Percentiles rank a stretch among this genome's conserved stretches.
These are phyloP conservation scores for Actinopyga echinites DNA, from an alignment of 53 echinoderm and acorn worm genomes.

Conservation along the genomic window DNA sequence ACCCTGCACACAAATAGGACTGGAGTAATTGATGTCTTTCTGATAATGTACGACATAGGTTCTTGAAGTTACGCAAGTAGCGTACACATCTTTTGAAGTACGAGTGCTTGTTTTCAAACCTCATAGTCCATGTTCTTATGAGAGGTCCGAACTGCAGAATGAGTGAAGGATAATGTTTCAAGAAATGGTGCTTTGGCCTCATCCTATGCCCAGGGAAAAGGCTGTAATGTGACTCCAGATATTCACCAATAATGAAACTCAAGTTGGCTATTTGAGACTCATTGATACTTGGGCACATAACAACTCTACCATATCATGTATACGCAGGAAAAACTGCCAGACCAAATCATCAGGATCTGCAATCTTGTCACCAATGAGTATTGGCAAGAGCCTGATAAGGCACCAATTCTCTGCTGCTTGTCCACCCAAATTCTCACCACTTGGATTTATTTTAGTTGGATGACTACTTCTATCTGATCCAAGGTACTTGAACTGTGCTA, in stretches of 20 bases:
- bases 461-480: constrained; percentile 51
- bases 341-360: constrained; percentile 34
- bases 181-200: background rate
- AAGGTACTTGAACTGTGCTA: constrained; percentile 37
- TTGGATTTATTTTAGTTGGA: constrained; percentile 43
- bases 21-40: background rate
- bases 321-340: constrained; percentile 43
- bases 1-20: background rate
- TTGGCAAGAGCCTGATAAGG: constrained; percentile 44
- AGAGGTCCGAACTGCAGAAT: background rate
- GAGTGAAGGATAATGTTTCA: background rate
- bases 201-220: constrained; percentile 47
- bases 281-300: constrained; percentile 42
- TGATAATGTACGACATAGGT: background rate
- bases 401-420: constrained; percentile 71
- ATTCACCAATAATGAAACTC: constrained; percentile 30
- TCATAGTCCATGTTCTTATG: background rate
- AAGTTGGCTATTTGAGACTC: constrained; percentile 48
- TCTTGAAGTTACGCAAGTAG: background rate
- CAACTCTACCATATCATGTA: constrained; percentile 41
- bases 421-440: constrained; percentile 54
- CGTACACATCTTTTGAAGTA: background rate
- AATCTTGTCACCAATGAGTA: constrained; percentile 54
- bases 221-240: constrained; percentile 29
- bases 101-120: background rate